Conservation (phyloP, 1,140 invertebrate genomes). For the Eriocheir sinensis region DNA sequence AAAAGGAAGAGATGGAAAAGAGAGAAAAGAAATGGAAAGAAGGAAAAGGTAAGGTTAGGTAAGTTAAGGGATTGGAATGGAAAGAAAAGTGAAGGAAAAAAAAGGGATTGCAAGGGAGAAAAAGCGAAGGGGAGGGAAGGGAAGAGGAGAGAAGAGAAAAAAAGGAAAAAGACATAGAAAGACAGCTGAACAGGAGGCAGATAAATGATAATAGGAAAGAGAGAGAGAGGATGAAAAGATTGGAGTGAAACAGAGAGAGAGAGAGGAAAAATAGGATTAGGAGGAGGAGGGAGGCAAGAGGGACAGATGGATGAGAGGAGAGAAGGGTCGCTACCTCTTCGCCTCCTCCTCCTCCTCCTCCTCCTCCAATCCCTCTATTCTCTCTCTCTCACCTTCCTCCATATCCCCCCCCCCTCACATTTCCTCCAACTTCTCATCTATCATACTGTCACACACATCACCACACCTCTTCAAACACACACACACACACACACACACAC, state of each 20-base stretch:
- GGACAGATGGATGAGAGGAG: neutral
- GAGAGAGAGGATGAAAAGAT: constrained; percentile 15
- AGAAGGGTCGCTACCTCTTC: too few relatives aligned
- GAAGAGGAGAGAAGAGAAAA: neutral
- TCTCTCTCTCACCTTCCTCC: neutral
- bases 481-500: neutral
- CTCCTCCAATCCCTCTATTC: neutral
- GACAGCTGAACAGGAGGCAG: neutral
- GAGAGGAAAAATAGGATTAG: neutral
- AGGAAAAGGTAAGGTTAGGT: neutral
- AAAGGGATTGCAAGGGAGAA: neutral
- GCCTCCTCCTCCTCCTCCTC: too few relatives aligned
- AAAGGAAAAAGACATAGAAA: neutral
- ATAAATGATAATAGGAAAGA: neutral
- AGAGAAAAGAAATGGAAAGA: neutral
- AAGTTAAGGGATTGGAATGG: too few relatives aligned
- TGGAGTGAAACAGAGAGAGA: neutral
- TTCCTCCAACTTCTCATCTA: neutral
- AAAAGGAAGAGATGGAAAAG: too few relatives aligned
- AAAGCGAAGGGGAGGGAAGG: neutral
- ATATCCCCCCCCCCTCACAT: neutral
- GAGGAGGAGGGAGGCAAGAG: neutral
- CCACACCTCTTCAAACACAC: neutral
- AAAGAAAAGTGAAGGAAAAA: neutral
- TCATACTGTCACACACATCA: neutral